phyloP scores from a whole-genome alignment of 2,888 invertebrate species.

The Pachliopta kotzebuea region DNA sequence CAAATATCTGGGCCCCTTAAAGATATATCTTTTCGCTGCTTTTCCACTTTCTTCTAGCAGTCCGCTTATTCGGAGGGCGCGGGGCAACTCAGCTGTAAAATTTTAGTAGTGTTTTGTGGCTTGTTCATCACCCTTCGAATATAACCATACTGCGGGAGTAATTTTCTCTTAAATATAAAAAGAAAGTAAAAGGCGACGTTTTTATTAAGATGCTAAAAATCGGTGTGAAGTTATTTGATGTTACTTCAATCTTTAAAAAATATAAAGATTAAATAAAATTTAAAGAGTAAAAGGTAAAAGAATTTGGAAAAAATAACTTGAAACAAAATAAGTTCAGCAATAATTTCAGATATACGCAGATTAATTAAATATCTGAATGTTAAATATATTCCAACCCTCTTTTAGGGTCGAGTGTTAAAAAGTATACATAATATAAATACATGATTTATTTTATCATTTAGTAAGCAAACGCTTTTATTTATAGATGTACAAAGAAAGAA shows the following conservation, averaged over 20 bases:
- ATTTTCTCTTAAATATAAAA: constrained; percentile 17
- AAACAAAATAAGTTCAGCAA: too few species aligned
- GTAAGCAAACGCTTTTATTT: too few species aligned
- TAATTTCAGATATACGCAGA: too few species aligned
- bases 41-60: constrained; percentile 72
- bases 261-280: neutral
- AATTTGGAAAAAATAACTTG: too few species aligned
- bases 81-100: constrained; percentile 64
- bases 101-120: constrained; percentile 66
- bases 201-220: neutral
- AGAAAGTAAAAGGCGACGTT: neutral
- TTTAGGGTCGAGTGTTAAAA: too few species aligned
- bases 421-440: too few species aligned
- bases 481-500: too few species aligned
- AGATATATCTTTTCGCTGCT: constrained; percentile 74
- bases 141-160: constrained; percentile 21
- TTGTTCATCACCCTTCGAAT: constrained; percentile 43
- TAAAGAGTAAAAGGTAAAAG: too few species aligned
- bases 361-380: too few species aligned
- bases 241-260: neutral
- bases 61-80: constrained; percentile 57
- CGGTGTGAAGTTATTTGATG: neutral
- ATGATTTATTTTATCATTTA: too few species aligned
- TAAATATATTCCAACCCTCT: too few species aligned
- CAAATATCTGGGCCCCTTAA: constrained; percentile 75